Conservation (phyloP, 2,797 vertebrate species). For the Sebastiscus albofasciatus region DNA sequence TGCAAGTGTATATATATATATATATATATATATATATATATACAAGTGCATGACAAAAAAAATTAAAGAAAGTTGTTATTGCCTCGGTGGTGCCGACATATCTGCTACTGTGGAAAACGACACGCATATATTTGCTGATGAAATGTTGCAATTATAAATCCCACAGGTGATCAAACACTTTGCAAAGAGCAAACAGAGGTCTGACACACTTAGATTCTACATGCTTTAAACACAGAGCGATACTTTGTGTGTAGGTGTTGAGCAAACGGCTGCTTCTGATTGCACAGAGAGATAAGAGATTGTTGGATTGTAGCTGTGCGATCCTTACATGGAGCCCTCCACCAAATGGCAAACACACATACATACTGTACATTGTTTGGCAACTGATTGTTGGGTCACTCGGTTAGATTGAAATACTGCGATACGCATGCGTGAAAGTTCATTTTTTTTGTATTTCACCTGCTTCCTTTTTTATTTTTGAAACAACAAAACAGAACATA, state of each 20-base stretch:
- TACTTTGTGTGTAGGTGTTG: slow-evolving; percentile 29
- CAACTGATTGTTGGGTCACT: neutral
- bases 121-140: slow-evolving; percentile 62
- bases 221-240: slow-evolving; percentile 39
- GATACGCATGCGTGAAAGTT: neutral
- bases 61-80: slow-evolving; percentile 17
- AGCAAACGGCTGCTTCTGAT: slow-evolving; percentile 28
- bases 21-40: neutral
- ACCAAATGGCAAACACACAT: neutral
- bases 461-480: neutral
- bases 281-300: slow-evolving; percentile 29
- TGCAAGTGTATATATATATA: neutral
- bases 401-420: neutral
- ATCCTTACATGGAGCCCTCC: neutral
- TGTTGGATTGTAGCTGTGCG: slow-evolving; percentile 2
- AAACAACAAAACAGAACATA: neutral
- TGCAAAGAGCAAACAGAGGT: slow-evolving; percentile 64
- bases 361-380: neutral
- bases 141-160: slow-evolving; percentile 67
- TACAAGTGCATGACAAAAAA: slow-evolving; percentile 1
- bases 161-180: slow-evolving; percentile 75
- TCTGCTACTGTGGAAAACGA: slow-evolving; percentile 23
- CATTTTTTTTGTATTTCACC: neutral
- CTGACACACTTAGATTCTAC: slow-evolving; percentile 14
- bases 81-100: neutral